Base-by-base conservation (phyloP, 2,797 vertebrate genomes). In the Sardinella longiceps region DNA sequence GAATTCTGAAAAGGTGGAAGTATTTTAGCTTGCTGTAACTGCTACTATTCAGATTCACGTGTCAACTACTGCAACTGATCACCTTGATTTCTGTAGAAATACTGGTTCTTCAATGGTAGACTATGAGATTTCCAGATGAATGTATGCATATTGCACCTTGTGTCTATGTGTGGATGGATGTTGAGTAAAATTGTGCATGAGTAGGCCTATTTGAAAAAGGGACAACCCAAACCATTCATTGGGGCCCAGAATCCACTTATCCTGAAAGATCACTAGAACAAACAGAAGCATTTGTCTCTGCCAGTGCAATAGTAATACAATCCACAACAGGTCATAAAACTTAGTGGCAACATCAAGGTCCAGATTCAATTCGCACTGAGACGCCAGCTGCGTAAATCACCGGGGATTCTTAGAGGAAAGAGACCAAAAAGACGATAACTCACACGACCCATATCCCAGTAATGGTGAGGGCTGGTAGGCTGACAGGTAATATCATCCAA, bases 361-460 rank as follows among this genome's bases (percentile, higher is more conserved):
- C 70, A 0, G 70, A 77, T 77, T 77, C 37, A 43, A 37, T 77
- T 39, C 37, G 33, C 18, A 77, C 70, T 70, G 56, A 77, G 33
- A 43, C 37, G 33, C 37, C 33, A 77, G 20, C 28, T 33, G 63
- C 58, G n/a, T 77, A 77, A 77, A 77, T 77, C 37, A 77, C 70
- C 15, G 23, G 45, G 20, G n/a, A 30, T 39, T 77, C 70, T 39
- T 20, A 77, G 18, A 23, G 15, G 5, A 25, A 39, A 77, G 11
- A 60, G 51, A 80, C 48, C 58, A 23, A 20, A 39, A 77, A 37
- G 33, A 39, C 20, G 18, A 43, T 77, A 30, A 97, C 97, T 96
- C 90, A 97, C 97, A 97, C 96, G 12, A 97, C 94, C 96, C 97
- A 97, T 93, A 97, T 96, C 84, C 97, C 97, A 74, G 95, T 95